Percentiles rank a stretch among this genome's conserved stretches.
phyloP scores from a whole-genome alignment of 2,797 vertebrate species.

The Sciaenops ocellatus region DNA sequence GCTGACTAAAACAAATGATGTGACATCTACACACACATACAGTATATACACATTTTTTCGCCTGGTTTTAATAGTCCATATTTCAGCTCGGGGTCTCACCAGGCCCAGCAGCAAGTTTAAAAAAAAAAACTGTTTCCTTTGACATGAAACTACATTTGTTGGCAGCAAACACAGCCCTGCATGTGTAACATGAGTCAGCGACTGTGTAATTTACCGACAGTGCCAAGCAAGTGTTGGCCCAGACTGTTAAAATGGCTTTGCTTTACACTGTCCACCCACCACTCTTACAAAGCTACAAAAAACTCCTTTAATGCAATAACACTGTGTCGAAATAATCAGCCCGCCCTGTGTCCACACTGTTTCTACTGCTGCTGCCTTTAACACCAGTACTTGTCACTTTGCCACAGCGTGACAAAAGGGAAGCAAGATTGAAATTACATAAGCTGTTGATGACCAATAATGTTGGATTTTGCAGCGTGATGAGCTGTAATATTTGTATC shows the following conservation, averaged over 20 bases:
- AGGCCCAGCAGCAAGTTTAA: slow-evolving; percentile 1
- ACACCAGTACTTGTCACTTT: slow-evolving; percentile 12
- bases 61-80: neutral
- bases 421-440: slow-evolving; percentile 3
- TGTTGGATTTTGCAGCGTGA: neutral
- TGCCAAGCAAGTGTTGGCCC: slow-evolving; percentile 47
- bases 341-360: slow-evolving; percentile 5
- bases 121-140: slow-evolving; percentile 9
- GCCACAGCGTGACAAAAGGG: neutral
- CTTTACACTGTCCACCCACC: slow-evolving; percentile 50
- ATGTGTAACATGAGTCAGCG: slow-evolving; percentile 33
- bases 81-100: slow-evolving; percentile 30
- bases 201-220: slow-evolving; percentile 32
- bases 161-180: slow-evolving; percentile 29
- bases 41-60: slow-evolving; percentile 23
- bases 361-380: slow-evolving; percentile 17
- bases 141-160: slow-evolving; percentile 32
- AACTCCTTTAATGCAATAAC: slow-evolving; percentile 31
- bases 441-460: slow-evolving; percentile 7
- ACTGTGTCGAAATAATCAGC: neutral
- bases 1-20: slow-evolving; percentile 63
- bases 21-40: slow-evolving; percentile 31
- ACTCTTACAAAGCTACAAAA: slow-evolving; percentile 15
- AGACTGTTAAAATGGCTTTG: slow-evolving; percentile 40
- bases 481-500: neutral